Evolutionary conservation across 2,797 vertebrate genomes (phyloP).

Genomic region (Gymnocypris eckloni): DNA sequence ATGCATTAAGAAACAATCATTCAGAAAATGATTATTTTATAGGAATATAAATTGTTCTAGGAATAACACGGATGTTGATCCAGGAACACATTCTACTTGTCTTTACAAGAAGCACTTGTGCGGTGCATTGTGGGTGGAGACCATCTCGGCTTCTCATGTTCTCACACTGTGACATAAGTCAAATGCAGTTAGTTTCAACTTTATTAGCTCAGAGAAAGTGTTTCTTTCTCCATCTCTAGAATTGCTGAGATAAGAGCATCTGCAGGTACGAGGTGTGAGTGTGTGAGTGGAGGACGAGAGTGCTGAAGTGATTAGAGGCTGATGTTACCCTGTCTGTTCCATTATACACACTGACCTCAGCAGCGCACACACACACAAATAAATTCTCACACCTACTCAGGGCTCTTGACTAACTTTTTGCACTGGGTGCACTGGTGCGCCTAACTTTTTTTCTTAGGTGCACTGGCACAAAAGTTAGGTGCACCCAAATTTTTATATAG

Average conservation of each 20-base stretch:
- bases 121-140: constrained; percentile 11
- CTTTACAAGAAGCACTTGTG: not conserved
- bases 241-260: constrained; percentile 40
- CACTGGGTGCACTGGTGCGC: too few relatives aligned
- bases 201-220: constrained; percentile 18
- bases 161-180: constrained; percentile 30
- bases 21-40: not conserved
- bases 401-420: too few relatives aligned
- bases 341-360: constrained; percentile 51
- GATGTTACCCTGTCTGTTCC: constrained; percentile 50
- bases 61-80: not conserved
- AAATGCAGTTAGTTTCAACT: constrained; percentile 45
- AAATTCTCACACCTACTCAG: constrained; percentile 43
- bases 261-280: constrained; percentile 16
- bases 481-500: too few relatives aligned
- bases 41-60: not conserved
- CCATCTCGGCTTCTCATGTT: constrained; percentile 15
- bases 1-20: not conserved
- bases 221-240: constrained; percentile 32
- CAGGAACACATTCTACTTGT: not conserved
- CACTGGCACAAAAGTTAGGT: too few relatives aligned
- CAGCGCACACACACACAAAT: constrained; percentile 28
- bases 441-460: too few relatives aligned
- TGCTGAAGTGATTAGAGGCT: constrained; percentile 45
- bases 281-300: constrained; percentile 21